Base-by-base conservation (phyloP, 2,113 vertebrate genomes). In the Amia ocellicauda region DNA sequence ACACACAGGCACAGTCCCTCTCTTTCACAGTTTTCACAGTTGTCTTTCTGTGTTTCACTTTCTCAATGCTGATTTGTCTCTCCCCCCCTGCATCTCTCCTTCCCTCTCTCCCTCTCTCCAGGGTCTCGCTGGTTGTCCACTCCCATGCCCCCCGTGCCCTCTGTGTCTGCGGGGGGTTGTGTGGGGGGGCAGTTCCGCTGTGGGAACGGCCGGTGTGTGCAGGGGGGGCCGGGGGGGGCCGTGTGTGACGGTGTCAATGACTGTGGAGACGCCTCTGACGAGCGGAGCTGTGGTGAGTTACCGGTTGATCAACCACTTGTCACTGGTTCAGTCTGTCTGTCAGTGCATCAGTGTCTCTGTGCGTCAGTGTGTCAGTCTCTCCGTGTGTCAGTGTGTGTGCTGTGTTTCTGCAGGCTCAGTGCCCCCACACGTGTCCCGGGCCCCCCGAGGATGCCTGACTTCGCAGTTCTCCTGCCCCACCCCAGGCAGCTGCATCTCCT, bases 251-350 rank as follows among this genome's bases (percentile, higher is more conserved):
- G 89, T 1, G 65, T 86, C 10, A 74, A 92, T 16, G 84, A 93
- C 72, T 91, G 90, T 17, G 88, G 89, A 0, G 90, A 92, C 55
- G 79, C 78, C 43, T 88, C 90, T 0, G 91, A 92, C 23, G 90
- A 92, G 72, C 61, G 67, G 3, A 66, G 70, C 66, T 92, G 91
- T 19, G 90, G 88, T 90, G 71, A 83, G 80, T 5, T 14, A n/a
- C 43, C 3, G 16, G 4, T 47, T 47, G 16, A 17, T 47, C 13
- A 17, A 17, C 4, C n/a, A 17, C 3, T 47, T 47, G n/a, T 47
- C 4, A 13, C n/a, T 47, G n/a, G n/a, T n/a, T 47, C n/a, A 47
- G 4, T 47, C 13, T 36, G 11, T 36, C 31, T 36, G 31, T 36
- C 31, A 7, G 31, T 7, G 31, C 5, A 36, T 11, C 31, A 11